These are phyloP conservation scores for Caenorhabditis sp. DNA, from an alignment of 2,888 invertebrate genomes.

Conservation along the genomic window DNA sequence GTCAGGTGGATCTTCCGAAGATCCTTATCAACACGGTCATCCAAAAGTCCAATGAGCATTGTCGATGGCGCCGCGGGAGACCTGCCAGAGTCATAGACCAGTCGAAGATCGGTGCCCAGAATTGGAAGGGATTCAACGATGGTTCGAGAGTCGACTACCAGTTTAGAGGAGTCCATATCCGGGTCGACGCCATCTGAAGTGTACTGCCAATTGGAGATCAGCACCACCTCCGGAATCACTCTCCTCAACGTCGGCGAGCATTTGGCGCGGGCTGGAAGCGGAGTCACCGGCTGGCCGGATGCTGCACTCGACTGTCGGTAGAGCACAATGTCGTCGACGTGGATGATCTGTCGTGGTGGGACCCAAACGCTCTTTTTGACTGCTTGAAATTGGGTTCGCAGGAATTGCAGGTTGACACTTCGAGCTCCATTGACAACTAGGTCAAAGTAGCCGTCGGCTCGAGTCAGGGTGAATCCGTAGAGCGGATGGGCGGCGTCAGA, in stretches of 20 bases:
- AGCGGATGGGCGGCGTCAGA: constrained; percentile 94
- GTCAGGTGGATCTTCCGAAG: constrained; percentile 93
- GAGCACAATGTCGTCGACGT: constrained; percentile 88
- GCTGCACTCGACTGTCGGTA: no score
- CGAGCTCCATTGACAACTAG: constrained; percentile 96
- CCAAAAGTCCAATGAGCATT: constrained; percentile 92
- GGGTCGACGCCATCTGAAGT: constrained; percentile 40
- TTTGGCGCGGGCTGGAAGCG: constrained; percentile 52
- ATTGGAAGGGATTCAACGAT: constrained; percentile 58
- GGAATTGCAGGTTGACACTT: constrained; percentile 86
- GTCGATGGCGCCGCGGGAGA: constrained; percentile 95
- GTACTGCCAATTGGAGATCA: constrained; percentile 64
- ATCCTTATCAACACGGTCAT: constrained; percentile 89
- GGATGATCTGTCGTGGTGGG: constrained; percentile 97
- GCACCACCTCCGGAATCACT: constrained; percentile 41
- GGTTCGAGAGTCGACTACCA: constrained; percentile 53
- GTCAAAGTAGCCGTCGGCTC: constrained; percentile 90
- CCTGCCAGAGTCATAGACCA: constrained; percentile 96
- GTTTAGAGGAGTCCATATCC: constrained; percentile 17
- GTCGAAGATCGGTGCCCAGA: constrained; percentile 75
- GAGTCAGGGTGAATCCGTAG: constrained; percentile 87
- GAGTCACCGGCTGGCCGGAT: constrained; percentile 7
- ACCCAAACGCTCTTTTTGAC: constrained; percentile 92
- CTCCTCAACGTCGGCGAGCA: constrained; percentile 56
- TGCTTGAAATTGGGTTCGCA: constrained; percentile 85